Conservation (phyloP, 2,888 invertebrate species). For the Charanyca ferruginea region DNA sequence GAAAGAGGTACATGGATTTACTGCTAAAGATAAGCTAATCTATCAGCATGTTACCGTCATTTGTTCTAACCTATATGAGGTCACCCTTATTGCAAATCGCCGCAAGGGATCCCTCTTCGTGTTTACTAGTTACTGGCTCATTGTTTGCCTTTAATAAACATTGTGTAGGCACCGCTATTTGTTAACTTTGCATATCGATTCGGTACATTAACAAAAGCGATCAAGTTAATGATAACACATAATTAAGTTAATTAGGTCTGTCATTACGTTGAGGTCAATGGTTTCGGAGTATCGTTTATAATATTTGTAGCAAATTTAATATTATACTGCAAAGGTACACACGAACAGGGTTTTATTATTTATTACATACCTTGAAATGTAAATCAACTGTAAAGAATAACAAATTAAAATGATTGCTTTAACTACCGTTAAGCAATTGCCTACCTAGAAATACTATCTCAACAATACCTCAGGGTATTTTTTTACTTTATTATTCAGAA, state of each 20-base stretch:
- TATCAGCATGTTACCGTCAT: constrained; percentile 19
- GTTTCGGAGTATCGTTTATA: constrained; percentile 14
- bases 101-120: constrained; percentile 75
- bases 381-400: no score
- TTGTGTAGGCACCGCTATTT: constrained; percentile 68
- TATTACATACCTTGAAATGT: no score
- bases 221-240: constrained; percentile 62
- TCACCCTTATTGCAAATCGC: constrained; percentile 72
- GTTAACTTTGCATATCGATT: constrained; percentile 69
- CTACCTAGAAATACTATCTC: no score
- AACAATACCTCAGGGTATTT: no score
- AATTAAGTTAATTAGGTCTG: constrained; percentile 63
- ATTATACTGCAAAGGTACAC: background rate
- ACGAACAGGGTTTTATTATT: no score
- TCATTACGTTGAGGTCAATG: constrained; percentile 28
- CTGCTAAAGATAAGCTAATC: constrained; percentile 7
- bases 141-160: constrained; percentile 82
- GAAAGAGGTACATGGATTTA: no score
- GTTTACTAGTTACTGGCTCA: constrained; percentile 73
- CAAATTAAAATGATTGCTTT: no score
- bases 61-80: constrained; percentile 29
- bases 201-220: constrained; percentile 60
- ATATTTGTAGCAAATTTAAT: constrained; percentile 10
- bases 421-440: no score
- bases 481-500: no score